Conservation (phyloP, 2,888 invertebrate species). For the Chymomyza fuscimana region DNA sequence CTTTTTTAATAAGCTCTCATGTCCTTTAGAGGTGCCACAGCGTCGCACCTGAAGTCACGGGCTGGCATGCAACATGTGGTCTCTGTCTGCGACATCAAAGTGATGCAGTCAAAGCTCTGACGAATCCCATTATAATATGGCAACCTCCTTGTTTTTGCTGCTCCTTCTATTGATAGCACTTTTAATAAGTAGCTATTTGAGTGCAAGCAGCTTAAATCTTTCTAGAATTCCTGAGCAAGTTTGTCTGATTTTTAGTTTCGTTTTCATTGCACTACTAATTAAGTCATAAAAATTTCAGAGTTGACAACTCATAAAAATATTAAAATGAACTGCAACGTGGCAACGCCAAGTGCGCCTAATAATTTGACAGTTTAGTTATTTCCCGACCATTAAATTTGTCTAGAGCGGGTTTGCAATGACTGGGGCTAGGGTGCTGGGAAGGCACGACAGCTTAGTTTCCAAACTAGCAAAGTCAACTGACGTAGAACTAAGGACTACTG, state of each 20-base stretch:
- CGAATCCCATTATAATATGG: slow-evolving; percentile 23
- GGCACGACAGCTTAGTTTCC: neutral
- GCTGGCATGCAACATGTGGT: slow-evolving; percentile 69
- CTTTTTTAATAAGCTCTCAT: slow-evolving; percentile 9
- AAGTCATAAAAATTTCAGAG: slow-evolving; percentile 64
- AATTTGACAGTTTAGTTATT: slow-evolving; percentile 70
- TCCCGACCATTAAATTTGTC: slow-evolving; percentile 14
- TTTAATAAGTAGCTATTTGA: neutral
- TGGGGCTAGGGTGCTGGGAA: neutral
- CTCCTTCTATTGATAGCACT: too few species aligned
- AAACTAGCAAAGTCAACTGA: slow-evolving; percentile 25
- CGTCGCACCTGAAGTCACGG: neutral
- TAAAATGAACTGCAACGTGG: slow-evolving; percentile 49
- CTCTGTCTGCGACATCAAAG: slow-evolving; percentile 19
- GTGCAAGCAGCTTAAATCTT: neutral
- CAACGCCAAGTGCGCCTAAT: slow-evolving; percentile 50
- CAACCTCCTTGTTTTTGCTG: slow-evolving; percentile 26
- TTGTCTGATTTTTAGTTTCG: neutral
- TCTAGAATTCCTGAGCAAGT: neutral
- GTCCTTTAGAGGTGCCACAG: slow-evolving; percentile 6
- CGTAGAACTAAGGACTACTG: slow-evolving; percentile 4
- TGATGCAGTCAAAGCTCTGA: slow-evolving; percentile 18
- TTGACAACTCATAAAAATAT: slow-evolving; percentile 66
- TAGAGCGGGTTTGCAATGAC: slow-evolving; percentile 13
- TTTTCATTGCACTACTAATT: slow-evolving; percentile 47